phyloP scores from a whole-genome alignment of 2,113 vertebrate species.

The Ardeotis arabs region DNA sequence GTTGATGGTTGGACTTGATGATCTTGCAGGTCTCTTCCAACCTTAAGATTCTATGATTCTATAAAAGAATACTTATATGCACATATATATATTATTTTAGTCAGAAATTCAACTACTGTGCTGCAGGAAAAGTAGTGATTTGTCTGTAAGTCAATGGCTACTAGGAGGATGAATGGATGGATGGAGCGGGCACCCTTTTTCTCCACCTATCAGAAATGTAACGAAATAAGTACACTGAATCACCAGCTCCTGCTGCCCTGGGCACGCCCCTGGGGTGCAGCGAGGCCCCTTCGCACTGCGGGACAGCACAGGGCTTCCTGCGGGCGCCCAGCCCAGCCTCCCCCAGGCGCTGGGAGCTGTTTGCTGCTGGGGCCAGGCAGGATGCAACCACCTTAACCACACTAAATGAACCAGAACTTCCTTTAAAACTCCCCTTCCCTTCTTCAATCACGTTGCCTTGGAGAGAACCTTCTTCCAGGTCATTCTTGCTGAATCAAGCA shows the following conservation, averaged over 20 bases:
- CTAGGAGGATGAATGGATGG: neutral
- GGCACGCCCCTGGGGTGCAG: too few relatives aligned
- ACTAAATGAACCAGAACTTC: neutral
- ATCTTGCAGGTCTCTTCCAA: too few relatives aligned
- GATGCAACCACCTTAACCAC: neutral
- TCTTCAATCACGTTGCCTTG: neutral
- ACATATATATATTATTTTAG: neutral
- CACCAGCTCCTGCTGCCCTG: neutral
- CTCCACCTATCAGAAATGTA: neutral
- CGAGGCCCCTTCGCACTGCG: rapidly evolving
- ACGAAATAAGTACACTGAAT: neutral
- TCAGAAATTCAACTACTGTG: neutral
- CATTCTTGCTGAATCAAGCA: neutral
- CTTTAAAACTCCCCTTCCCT: neutral
- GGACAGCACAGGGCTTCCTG: too few relatives aligned
- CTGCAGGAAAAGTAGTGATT: neutral
- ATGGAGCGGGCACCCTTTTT: neutral
- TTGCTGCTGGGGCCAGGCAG: neutral
- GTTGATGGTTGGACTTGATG: too few relatives aligned
- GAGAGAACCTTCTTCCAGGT: neutral
- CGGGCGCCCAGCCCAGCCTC: neutral
- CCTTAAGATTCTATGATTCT: neutral
- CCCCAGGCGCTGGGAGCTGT: rapidly evolving
- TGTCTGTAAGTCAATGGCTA: neutral
- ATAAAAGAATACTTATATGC: neutral